Conservation (phyloP, 2,888 invertebrate genomes). For the Lasius platythorax region DNA sequence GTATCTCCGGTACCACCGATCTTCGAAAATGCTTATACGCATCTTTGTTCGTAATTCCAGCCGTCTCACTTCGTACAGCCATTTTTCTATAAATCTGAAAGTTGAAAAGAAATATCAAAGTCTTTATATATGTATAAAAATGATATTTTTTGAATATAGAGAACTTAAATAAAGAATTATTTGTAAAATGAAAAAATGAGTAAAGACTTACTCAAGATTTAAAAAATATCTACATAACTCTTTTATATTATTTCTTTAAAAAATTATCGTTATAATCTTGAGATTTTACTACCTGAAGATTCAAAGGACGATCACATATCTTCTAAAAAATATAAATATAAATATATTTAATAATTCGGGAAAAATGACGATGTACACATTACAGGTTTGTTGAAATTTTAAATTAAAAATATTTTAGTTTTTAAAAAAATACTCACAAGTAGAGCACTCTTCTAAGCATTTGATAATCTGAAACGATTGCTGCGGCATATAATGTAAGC, state of each 20-base stretch:
- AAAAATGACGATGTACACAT: not conserved
- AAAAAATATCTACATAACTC: not conserved
- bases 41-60: slow-evolving; percentile 22
- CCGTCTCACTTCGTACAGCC: slow-evolving; percentile 45
- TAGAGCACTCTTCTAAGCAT: slow-evolving; percentile 10
- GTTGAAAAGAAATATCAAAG: not conserved
- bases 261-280: not conserved
- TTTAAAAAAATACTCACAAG: slow-evolving; percentile 42
- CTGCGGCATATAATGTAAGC: slow-evolving; percentile 30
- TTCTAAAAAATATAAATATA: not conserved
- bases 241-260: not conserved
- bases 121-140: slow-evolving; percentile 4
- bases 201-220: slow-evolving; percentile 23
- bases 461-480: slow-evolving; percentile 43
- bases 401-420: not conserved
- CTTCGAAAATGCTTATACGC: slow-evolving; percentile 62
- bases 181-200: not conserved
- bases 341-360: not conserved
- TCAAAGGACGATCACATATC: not conserved
- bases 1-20: slow-evolving; percentile 58
- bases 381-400: not conserved
- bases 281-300: not conserved
- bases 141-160: not conserved
- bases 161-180: slow-evolving; percentile 11
- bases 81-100: slow-evolving; percentile 53